Base-by-base conservation (phyloP, 2,888 invertebrate species). In the Hemicrepidius hirtus region DNA sequence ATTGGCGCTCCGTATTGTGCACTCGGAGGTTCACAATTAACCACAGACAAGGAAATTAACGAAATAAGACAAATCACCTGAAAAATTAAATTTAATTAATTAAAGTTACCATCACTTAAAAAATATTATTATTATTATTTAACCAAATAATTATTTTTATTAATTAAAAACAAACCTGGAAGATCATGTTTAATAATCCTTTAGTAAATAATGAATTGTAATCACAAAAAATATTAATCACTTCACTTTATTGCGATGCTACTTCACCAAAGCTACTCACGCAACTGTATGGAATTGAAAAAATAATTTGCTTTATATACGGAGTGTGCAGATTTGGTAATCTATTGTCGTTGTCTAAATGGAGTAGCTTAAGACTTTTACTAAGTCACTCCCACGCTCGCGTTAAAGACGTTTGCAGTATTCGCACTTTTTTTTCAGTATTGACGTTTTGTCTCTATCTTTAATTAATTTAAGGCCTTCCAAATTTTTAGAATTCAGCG, bases 301-400 rank as follows among this genome's bases (percentile, higher is more conserved):
- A 82, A 82, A 81, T 82, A 82, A 82, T 84, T 84, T 83, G 81
- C 81, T 82, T 84, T 85, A 84, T 85, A 85, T 85, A 84, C 74
- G 77, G 74, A 78, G 79, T 76, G 69, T 75, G 75, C 77, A 78
- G 80, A 83, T 85, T 85, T 85, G 81, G 84, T 83, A 85, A 85
- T 81, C 84, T 79, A 84, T 85, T 85, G 85, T 85, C 81, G 83
- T 82, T 82, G 84, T 82, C 82, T 82, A 82, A 81, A 80, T 84
- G 79, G 81, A 82, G 84, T 81, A n/a, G n/a, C n/a, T n/a, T n/a
- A 84, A 82, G 79, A 84, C 84, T 85, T 83, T 84, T 84, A 84
- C 84, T 76, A 21, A 81, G 76, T 16, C 68, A 80, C 83, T 85
- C 84, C 84, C 85, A 85, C 85, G 80, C 78, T 76, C 69, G 66